Base-by-base conservation (phyloP, 1,140 invertebrate species). In the Drosophila saltans region DNA sequence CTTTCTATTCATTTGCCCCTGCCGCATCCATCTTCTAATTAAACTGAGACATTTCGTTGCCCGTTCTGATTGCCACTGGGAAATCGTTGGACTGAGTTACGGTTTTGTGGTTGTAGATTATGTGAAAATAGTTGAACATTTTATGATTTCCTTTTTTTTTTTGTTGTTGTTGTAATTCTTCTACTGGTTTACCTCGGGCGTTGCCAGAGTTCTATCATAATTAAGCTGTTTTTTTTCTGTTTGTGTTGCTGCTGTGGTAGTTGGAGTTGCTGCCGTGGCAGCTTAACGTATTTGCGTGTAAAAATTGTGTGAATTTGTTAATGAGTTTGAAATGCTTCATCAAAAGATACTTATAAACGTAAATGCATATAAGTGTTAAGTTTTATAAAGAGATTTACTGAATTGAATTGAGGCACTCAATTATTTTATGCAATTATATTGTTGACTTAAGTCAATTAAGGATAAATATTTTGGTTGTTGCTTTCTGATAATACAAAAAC, bases 81-180 rank as follows among this genome's bases (percentile, higher is more conserved):
- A 89, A 89, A 86, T 88, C 83, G 77, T 43, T 52, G 72, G 60
- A 56, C 74, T 67, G 75, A 74, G 75, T 69, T 80, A 56, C 63
- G 64, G 74, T n/a, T 58, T 57, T 58, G 8, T 10, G 52, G 39
- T 52, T 30, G 75, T 55, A 66, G 78, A 78, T 83, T 83, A 88
- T 86, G 83, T 78, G 83, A 88, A 86, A 88, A 86, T 86, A 80
- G 76, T 86, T 86, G 73, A 83, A 86, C 83, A 88, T 72, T 83
- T 88, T 77, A 78, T 75, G 69, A 68, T 65, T 79, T 66, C 61
- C 66, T 83, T 69, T 74, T 58, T 64, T 56, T 66, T 11, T 64
- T 62, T 0, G 16, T 16, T 16, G 16, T 16, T 16, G 16, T 30
- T 30, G 2, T 30, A 30, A 21, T 2, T 63, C n/a, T 43, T 30